Percentiles rank a stretch among this genome's conserved stretches.
phyloP scores from a whole-genome alignment of 2,113 vertebrate genomes.

The Erpornis zantholeuca region DNA sequence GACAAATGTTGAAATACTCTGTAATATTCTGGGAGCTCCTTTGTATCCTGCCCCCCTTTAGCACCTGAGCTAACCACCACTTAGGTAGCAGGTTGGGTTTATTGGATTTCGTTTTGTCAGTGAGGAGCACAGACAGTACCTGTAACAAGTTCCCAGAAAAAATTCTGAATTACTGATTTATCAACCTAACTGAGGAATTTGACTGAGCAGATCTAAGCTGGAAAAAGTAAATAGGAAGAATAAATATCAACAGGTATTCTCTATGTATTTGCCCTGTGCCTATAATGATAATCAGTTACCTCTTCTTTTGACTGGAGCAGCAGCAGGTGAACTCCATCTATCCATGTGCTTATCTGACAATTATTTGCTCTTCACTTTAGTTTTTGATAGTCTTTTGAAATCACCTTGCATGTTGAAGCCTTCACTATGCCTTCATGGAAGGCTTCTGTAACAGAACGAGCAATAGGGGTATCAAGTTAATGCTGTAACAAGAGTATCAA shows the following conservation, averaged over 20 bases:
- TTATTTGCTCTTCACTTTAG: not conserved
- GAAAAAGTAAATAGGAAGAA: not conserved
- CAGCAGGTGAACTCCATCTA: not conserved
- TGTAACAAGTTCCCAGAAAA: not conserved
- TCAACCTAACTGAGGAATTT: not conserved
- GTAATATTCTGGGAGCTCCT: not conserved
- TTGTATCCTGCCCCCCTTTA: not conserved
- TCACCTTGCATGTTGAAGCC: not conserved
- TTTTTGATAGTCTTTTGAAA: not conserved
- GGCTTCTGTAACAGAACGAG: not conserved
- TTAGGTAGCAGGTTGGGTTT: not conserved
- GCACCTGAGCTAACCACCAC: not conserved
- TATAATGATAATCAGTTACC: not conserved
- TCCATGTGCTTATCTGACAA: not conserved
- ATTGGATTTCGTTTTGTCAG: not conserved
- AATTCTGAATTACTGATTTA: not conserved
- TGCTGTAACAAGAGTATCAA: not conserved
- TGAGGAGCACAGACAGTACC: not conserved
- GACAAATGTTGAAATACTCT: not conserved
- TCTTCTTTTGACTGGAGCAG: not conserved
- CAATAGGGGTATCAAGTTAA: not conserved
- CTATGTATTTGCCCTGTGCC: not conserved
- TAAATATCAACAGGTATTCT: not conserved
- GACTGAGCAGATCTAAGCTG: not conserved
- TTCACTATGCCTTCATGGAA: not conserved